Percentiles rank a stretch among this genome's conserved stretches.
Conservation (phyloP, 2,888 invertebrate species). For the Chrysodeixis includens region DNA sequence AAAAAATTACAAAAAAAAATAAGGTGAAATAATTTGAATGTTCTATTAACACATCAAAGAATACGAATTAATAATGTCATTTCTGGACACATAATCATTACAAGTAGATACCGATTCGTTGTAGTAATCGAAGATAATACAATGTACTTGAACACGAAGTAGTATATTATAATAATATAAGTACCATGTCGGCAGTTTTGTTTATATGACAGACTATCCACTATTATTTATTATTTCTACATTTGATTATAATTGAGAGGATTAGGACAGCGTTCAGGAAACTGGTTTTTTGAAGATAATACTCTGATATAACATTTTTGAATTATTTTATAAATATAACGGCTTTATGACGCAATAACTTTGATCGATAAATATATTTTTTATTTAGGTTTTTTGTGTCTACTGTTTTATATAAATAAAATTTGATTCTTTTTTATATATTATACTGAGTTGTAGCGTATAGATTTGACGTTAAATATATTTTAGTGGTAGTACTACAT, state of each 20-base stretch:
- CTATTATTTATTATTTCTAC: neutral
- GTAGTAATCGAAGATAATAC: conserved; percentile 19
- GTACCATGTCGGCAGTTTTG: conserved; percentile 44
- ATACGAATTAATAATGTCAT: conserved; percentile 1
- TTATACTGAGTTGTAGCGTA: neutral
- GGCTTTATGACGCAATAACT: neutral
- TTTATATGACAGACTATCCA: conserved; percentile 9
- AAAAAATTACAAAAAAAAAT: no score
- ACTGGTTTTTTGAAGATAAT: neutral
- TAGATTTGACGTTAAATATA: neutral
- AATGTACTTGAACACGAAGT: conserved; percentile 8
- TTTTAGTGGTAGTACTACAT: neutral
- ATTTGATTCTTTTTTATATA: neutral
- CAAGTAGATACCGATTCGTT: conserved; percentile 34
- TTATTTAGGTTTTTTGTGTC: neutral
- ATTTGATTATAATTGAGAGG: neutral
- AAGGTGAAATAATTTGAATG: no score
- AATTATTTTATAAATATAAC: conserved; percentile 3
- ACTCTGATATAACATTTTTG: neutral
- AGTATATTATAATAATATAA: conserved; percentile 18
- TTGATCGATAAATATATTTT: neutral
- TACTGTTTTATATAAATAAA: neutral
- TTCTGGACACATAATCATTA: conserved; percentile 16
- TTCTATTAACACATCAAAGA: neutral
- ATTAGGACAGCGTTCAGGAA: neutral